Conservation (phyloP, 1,140 invertebrate species). For the Proctacanthus coquilletti region DNA sequence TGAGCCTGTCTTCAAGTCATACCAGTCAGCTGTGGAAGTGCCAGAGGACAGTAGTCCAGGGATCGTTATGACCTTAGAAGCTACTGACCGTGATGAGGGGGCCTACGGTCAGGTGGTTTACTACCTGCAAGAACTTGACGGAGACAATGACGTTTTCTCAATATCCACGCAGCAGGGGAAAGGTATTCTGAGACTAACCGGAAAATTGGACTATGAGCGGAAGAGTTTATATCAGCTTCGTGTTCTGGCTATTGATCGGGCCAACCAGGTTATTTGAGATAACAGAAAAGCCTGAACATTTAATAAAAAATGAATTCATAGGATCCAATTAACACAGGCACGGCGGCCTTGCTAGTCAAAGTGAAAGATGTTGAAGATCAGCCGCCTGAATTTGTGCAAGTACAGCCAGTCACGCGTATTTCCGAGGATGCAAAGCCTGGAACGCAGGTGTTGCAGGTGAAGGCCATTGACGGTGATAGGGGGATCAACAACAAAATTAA, state of each 20-base stretch:
- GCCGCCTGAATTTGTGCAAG: slow-evolving; percentile 75
- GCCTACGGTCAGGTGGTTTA: slow-evolving; percentile 75
- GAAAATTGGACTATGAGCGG: slow-evolving; percentile 69
- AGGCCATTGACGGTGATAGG: slow-evolving; percentile 79
- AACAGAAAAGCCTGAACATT: too few relatives aligned
- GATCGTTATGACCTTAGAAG: slow-evolving; percentile 65
- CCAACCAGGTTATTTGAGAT: slow-evolving; percentile 50
- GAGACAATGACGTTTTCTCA: slow-evolving; percentile 61
- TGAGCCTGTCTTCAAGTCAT: slow-evolving; percentile 71
- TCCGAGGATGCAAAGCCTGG: slow-evolving; percentile 70
- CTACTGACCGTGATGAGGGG: slow-evolving; percentile 77
- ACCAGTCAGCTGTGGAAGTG: slow-evolving; percentile 63
- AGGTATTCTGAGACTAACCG: slow-evolving; percentile 65
- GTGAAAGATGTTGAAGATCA: slow-evolving; percentile 81
- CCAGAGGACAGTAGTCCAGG: slow-evolving; percentile 60
- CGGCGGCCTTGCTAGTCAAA: slow-evolving; percentile 73
- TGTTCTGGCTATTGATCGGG: slow-evolving; percentile 69
- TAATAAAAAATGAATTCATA: too few relatives aligned
- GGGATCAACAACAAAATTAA: slow-evolving; percentile 78
- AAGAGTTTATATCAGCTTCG: slow-evolving; percentile 78
- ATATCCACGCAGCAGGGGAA: slow-evolving; percentile 73
- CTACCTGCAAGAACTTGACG: slow-evolving; percentile 60
- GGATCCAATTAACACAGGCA: slow-evolving; percentile 57
- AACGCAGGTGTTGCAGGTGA: slow-evolving; percentile 70
- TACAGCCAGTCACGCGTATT: slow-evolving; percentile 71